Base-by-base conservation (phyloP, 2,113 vertebrate genomes). In the Casuarius casuarius region DNA sequence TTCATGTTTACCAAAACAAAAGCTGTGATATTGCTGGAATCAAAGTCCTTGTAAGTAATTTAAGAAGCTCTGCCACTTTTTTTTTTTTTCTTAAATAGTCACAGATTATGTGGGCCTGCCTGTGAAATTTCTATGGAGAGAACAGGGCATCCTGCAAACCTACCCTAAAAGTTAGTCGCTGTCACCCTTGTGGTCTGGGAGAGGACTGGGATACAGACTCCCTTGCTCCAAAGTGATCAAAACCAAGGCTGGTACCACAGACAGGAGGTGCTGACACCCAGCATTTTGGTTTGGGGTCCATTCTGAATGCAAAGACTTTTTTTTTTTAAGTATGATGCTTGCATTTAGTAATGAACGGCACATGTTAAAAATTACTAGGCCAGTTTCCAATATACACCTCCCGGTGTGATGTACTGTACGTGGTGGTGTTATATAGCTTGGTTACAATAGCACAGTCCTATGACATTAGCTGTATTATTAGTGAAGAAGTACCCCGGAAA, bases 1-100 rank as follows among this genome's bases (percentile, higher is more conserved):
- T 94, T 89, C 52, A 58, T 35, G 56, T 84, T 89, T 80, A 95
- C 40, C 25, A 89, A 85, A 87, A 54, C 31, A 76, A 70, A 92
- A 96, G 29, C 29, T 54, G 44, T 58, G 70, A 20, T 33, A 68
- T 76, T 71, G 54, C 21, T 76, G 81, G 91, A 95, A 91, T 62
- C 65, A 49, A 93, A 89, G 62, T 42, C 19, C 18, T 70, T 80
- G 23, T 22, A 76, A 35, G 23, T 79, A 91, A 89, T 75, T 89
- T 63, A 67, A 91, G 85, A 80, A 71, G n/a, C 31, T 56, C 25
- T 85, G 35, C 66, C 56, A 59, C 22, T 42, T 49, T 82, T 40
- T 26, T 40, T 44, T 76, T 87, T 71, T 52, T 35, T 28, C 48
- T 52, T 61, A 83, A 92, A 84, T 31, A 78, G 18, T 52, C 10